Evolutionary conservation across 2,797 vertebrate species (phyloP), one percentile per base, ranked within the genome.

Genomic region (Uromys caudimaculatus): DNA sequence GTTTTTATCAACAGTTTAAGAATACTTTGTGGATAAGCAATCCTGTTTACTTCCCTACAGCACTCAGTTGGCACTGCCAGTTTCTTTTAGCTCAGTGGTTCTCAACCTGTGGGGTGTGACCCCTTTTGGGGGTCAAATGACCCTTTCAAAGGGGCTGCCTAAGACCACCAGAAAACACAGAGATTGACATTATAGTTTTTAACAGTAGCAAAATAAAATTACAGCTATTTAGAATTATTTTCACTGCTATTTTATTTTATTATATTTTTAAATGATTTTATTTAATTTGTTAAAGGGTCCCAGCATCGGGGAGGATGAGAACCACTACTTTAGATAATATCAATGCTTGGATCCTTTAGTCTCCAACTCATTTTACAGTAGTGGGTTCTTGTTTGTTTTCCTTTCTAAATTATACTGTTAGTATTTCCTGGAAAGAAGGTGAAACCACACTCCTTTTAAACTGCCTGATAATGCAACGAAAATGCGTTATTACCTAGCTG

Each of bases 341-440:
- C 29, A 69, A 10, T 54, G 69, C 19, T 92, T 24, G 62, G n/a
- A 21, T 95, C 89, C 73, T 54, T 21, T 71, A 67, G 75, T 67
- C 96, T 94, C 35, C 88, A 75, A 95, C 96, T 94, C 91, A 90
- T 96, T 91, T 95, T 89, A 91, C 0, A 56, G 73, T 79, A 73
- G 41, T 75, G 11, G 7, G 0, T 6, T 92, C 69, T 92, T 81
- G 9, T 41, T 6, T 75, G 23, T 41, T 85, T 71, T 77, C 47
- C 41, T 76, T 83, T 60, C 29, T 71, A 92, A 90, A 73, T 89
- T 87, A 44, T 14, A 60, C 85, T 90, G 58, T 77, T 76, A 93
- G n/a, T 76, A 89, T 83, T 94, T 95, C 56, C 47, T 50, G 62
- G 60, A 77, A 87, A 56, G 50, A 91, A 62, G 67, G 84, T 91